These are phyloP conservation scores for Spizella passerina DNA, from an alignment of 2,797 vertebrate genomes.

Conservation along the genomic window DNA sequence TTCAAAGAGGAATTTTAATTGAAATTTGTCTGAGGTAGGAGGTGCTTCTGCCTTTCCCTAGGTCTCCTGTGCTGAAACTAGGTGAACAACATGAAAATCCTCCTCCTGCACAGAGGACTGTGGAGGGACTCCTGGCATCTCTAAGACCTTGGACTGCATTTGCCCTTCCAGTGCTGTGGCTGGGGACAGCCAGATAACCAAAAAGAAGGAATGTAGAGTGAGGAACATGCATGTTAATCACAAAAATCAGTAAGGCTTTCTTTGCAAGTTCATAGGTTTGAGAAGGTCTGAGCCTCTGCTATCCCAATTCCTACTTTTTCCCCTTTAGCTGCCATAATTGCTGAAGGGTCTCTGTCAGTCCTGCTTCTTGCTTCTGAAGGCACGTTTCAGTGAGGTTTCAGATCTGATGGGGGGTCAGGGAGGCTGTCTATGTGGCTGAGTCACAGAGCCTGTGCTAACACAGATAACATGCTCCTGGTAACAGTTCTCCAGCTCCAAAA, in stretches of 20 bases:
- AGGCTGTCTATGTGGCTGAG: neutral
- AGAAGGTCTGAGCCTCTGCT: neutral
- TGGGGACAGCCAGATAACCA: neutral
- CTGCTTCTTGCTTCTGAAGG: neutral
- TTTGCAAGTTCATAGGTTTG: neutral
- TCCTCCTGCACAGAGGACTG: neutral
- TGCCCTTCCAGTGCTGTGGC: neutral
- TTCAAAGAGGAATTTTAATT: constrained; percentile 12
- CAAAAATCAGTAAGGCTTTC: neutral
- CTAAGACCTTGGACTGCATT: neutral
- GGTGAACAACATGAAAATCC: neutral
- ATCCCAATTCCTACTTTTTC: neutral
- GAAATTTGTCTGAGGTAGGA: neutral
- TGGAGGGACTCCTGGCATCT: neutral
- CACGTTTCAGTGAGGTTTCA: neutral
- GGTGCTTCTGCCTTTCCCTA: neutral
- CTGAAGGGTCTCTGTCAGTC: neutral
- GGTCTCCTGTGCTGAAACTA: neutral
- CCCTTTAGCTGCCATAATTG: neutral
- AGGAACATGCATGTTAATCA: neutral
- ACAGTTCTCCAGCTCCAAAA: neutral
- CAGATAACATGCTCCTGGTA: accelerated
- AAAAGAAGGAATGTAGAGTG: neutral
- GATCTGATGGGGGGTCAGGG: neutral
- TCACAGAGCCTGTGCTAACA: neutral